Evolutionary conservation across 2,888 invertebrate species (phyloP).

Genomic region (Trisateles emortualis): DNA sequence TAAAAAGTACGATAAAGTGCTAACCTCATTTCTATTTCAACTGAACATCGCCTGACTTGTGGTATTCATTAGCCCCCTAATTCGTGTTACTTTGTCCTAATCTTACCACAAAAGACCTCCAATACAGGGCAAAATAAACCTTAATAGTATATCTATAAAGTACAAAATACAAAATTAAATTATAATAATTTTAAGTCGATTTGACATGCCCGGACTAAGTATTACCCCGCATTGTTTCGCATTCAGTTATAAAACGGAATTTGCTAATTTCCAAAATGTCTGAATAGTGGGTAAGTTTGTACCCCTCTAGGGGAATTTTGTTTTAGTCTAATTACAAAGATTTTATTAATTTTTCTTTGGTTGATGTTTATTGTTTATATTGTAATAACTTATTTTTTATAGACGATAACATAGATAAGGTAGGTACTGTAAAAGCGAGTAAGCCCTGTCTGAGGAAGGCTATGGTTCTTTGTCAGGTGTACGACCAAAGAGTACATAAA

Average conservation of each 20-base stretch:
- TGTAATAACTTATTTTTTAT: not conserved
- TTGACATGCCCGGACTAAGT: constrained; percentile 69
- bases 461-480: too few species aligned
- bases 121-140: constrained; percentile 47
- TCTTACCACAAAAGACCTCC: constrained; percentile 67
- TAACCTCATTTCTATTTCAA: constrained; percentile 57
- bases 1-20: constrained; percentile 41
- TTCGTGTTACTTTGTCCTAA: constrained; percentile 82
- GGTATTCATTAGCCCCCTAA: constrained; percentile 82
- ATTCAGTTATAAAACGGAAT: constrained; percentile 71
- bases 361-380: not conserved
- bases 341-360: too few species aligned
- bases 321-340: constrained; percentile 32
- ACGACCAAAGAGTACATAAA: too few species aligned
- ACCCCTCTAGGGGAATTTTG: constrained; percentile 37
- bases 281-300: constrained; percentile 61
- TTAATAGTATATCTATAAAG: constrained; percentile 35
- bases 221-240: constrained; percentile 74
- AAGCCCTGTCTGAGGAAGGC: too few species aligned
- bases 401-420: too few species aligned
- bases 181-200: constrained; percentile 68
- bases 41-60: constrained; percentile 70
- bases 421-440: too few species aligned
- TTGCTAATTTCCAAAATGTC: constrained; percentile 70
- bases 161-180: constrained; percentile 23